Conservation (phyloP, 2,888 invertebrate species). For the Suillia variegata region DNA sequence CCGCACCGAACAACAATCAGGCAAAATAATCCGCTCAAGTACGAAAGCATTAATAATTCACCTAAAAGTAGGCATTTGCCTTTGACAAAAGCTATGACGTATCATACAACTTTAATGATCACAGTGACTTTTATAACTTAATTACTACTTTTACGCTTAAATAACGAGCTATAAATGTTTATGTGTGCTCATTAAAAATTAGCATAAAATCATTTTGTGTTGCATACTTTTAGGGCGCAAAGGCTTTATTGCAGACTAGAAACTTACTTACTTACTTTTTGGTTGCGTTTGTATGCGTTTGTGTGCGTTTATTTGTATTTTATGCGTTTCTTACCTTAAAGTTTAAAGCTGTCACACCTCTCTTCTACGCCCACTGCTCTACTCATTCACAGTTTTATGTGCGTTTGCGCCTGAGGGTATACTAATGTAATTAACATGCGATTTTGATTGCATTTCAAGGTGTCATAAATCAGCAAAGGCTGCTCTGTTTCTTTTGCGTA, state of each 20-base stretch:
- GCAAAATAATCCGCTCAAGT: neutral
- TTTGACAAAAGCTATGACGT: neutral
- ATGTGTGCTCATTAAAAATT: neutral
- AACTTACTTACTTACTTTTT: neutral
- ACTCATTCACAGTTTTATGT: too few species aligned
- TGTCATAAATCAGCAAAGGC: constrained; percentile 47
- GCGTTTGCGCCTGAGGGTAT: neutral
- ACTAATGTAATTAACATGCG: constrained; percentile 47
- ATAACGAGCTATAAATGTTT: neutral
- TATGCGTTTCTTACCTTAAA: neutral
- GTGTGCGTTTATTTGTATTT: too few species aligned
- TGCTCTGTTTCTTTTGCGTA: constrained; percentile 29
- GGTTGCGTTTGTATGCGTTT: neutral
- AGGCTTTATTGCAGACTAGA: too few species aligned
- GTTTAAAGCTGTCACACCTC: neutral
- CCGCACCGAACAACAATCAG: too few species aligned
- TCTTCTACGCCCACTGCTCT: neutral
- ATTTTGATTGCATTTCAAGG: constrained; percentile 45
- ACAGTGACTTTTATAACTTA: neutral
- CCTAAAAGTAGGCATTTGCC: neutral
- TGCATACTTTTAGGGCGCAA: constrained; percentile 1
- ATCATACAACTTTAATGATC: neutral
- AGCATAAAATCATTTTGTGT: neutral
- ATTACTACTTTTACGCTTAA: neutral
- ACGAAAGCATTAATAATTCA: neutral